Evolutionary conservation across 2,888 invertebrate species (phyloP), one percentile per base, ranked within the genome.

Genomic region (Polydrusus tereticollis): DNA sequence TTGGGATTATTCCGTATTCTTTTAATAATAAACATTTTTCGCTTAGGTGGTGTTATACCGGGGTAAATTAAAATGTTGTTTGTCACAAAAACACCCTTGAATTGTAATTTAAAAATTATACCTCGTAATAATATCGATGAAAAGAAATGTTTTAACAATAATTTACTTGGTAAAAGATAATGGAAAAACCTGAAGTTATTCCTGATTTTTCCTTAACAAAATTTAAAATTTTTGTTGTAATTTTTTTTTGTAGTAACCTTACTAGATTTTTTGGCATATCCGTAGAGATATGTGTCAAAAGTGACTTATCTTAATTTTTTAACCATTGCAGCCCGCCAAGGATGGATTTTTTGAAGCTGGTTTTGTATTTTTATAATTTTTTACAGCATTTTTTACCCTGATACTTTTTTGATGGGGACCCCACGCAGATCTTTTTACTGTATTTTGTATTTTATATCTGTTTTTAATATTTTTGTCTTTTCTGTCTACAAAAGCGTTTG

Each of bases 401-500:
- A 74, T 73, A 72, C 73, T 23, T 78, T 80, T 77, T 75, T 73
- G 73, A 73, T 73, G 76, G 60, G 64, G 47, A 59, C 58, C 21
- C 50, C 43, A 59, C 69, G 41, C 59, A 64, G 52, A 58, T 66
- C 16, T 74, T 75, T 72, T 72, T 72, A 67, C 58, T 75, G 66
- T 76, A 65, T 72, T 73, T 47, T 55, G 52, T 55, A 55, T 52
- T 60, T 70, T 60, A 50, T 43, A 33, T 43, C 21, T 47, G 33
- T 79, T 83, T 83, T 80, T 66, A 68, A 60, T 41, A 69, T 50
- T 70, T 80, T 72, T 81, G 80, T 78, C 83, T 84, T 83, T 85
- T 85, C 85, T 86, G 85, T 85, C 85, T 86, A 86, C 85, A 85
- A 86, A 86, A 86, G 85, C 85, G 85, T 86, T 86, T 86, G 86